Percentiles rank a stretch among this genome's conserved stretches.
Evolutionary conservation across 2,113 vertebrate genomes (phyloP).

Genomic region (Mesoclemmys tuberculata): DNA sequence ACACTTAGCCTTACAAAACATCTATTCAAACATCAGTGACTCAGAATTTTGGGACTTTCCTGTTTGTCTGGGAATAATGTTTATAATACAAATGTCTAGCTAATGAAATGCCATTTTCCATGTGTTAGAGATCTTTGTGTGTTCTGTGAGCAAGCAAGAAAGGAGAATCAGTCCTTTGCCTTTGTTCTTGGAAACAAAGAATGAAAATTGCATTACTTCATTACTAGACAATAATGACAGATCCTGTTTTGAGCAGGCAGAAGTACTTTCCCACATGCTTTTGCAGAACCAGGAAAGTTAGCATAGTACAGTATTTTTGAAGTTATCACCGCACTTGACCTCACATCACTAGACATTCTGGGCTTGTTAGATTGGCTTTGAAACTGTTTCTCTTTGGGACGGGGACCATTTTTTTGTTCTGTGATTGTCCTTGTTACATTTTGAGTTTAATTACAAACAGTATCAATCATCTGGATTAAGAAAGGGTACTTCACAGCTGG

Average conservation of each 20-base stretch:
- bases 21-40: constrained; percentile 73
- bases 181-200: constrained; percentile 19
- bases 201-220: background rate
- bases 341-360: background rate
- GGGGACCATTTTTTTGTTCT: background rate
- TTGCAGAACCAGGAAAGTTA: background rate
- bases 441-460: background rate
- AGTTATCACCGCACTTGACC: background rate
- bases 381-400: accelerated
- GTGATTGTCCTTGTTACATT: accelerated
- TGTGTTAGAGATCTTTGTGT: constrained; percentile 41
- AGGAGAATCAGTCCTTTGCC: background rate
- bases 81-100: constrained; percentile 51
- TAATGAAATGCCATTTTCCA: constrained; percentile 65
- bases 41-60: constrained; percentile 77
- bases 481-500: background rate
- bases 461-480: background rate
- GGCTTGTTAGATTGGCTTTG: background rate
- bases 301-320: background rate
- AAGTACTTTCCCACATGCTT: background rate
- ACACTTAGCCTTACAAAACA: constrained; percentile 67
- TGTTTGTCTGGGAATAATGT: constrained; percentile 65
- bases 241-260: background rate
- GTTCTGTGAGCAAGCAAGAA: constrained; percentile 24
- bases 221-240: background rate